Conservation (phyloP, 2,888 invertebrate species). For the Lissonota sp. region DNA sequence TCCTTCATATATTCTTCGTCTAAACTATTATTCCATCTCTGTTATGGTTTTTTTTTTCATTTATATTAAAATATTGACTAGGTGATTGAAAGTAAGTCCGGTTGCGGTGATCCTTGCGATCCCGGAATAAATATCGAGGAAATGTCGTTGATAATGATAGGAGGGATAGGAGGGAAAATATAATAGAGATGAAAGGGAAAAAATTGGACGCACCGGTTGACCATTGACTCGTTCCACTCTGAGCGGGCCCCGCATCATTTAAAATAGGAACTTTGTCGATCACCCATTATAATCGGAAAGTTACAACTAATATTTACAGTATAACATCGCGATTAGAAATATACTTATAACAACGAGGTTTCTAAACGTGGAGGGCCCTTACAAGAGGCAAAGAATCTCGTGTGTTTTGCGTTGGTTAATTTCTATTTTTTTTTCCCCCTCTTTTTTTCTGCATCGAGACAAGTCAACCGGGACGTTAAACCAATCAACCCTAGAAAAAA, state of each 20-base stretch:
- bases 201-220: conserved; percentile 57
- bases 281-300: conserved; percentile 74
- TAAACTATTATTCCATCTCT: conserved; percentile 58
- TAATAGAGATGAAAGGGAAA: conserved; percentile 55
- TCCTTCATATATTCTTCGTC: conserved; percentile 46
- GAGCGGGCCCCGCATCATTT: conserved; percentile 72
- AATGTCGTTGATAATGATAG: conserved; percentile 51
- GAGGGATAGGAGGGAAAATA: conserved; percentile 36
- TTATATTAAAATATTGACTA: conserved; percentile 76
- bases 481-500: background rate
- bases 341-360: conserved; percentile 76
- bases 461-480: conserved; percentile 30
- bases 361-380: conserved; percentile 67
- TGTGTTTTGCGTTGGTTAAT: conserved; percentile 8
- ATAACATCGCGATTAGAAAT: conserved; percentile 74
- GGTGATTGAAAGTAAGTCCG: conserved; percentile 57
- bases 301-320: conserved; percentile 76
- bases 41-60: conserved; percentile 46
- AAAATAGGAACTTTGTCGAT: conserved; percentile 83
- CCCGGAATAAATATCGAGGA: conserved; percentile 53
- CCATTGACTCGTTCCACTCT: conserved; percentile 42
- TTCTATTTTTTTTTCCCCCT: conserved; percentile 26
- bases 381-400: conserved; percentile 24
- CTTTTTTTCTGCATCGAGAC: background rate
- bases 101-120: conserved; percentile 43